Evolutionary conservation across 2,797 vertebrate species (phyloP).

Genomic region (Myotis planiceps): DNA sequence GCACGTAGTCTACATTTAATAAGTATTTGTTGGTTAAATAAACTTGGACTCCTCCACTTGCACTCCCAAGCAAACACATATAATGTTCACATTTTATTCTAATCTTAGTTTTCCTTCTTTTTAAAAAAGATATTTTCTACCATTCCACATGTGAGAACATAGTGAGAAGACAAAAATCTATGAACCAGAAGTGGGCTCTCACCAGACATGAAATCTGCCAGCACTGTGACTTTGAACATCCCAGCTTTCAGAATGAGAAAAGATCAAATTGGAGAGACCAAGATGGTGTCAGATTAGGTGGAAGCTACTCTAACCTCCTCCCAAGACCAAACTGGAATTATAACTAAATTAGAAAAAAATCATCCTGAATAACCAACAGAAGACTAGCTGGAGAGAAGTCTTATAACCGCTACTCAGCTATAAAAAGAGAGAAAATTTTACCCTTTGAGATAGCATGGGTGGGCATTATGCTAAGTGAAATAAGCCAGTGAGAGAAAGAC

Average conservation of each 20-base stretch:
- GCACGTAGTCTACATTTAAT: background rate
- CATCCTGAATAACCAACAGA: background rate
- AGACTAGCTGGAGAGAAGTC: background rate
- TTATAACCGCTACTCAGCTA: background rate
- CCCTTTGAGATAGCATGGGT: background rate
- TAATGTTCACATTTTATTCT: background rate
- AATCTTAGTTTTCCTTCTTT: conserved; percentile 3
- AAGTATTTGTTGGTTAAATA: conserved; percentile 42
- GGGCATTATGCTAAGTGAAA: background rate
- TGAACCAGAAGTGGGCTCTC: background rate
- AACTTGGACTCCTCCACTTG: background rate
- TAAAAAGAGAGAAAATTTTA: background rate
- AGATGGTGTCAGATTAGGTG: background rate
- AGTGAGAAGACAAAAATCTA: background rate
- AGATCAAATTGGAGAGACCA: background rate
- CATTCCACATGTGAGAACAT: background rate
- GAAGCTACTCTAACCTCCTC: background rate
- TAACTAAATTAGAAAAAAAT: background rate
- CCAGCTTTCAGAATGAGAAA: background rate
- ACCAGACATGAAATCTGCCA: background rate
- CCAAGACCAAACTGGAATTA: background rate
- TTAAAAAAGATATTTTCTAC: background rate
- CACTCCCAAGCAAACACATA: background rate
- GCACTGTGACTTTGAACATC: background rate
- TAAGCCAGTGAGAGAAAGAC: background rate